These are phyloP conservation scores for Phrynocephalus forsythii DNA, from an alignment of 2,797 vertebrate species.

Conservation along the genomic window DNA sequence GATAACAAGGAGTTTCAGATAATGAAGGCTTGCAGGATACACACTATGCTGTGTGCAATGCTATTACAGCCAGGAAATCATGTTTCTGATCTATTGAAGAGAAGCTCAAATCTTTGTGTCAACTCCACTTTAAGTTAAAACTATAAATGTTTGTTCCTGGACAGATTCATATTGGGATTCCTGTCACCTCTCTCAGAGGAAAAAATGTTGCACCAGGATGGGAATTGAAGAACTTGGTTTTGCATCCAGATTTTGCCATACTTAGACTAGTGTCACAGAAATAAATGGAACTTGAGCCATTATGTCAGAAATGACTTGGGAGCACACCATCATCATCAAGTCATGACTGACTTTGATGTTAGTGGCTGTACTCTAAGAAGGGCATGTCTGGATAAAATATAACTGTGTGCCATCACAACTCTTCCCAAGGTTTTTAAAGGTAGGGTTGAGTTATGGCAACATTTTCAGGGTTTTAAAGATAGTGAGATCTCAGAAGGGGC, in stretches of 20 bases:
- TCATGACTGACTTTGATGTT: neutral
- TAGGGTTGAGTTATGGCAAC: too few species aligned
- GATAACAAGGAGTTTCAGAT: slow-evolving; percentile 19
- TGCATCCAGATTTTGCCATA: neutral
- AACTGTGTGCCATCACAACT: too few species aligned
- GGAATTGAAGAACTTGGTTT: neutral
- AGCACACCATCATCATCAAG: neutral
- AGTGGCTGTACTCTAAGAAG: neutral
- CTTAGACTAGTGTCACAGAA: neutral
- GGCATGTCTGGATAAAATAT: neutral
- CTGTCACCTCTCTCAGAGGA: neutral
- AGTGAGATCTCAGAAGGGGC: too few species aligned
- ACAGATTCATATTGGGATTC: neutral
- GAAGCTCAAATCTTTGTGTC: neutral
- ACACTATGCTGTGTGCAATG: neutral
- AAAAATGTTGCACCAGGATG: neutral
- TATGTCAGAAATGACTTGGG: neutral
- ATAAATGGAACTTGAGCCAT: neutral
- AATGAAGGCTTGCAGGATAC: neutral
- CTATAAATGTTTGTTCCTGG: neutral
- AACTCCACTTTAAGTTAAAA: neutral
- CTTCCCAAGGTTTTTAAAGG: too few species aligned
- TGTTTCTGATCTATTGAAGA: slow-evolving; percentile 3
- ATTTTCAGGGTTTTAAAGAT: too few species aligned
- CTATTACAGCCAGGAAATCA: neutral